Conservation (phyloP, 1,140 invertebrate genomes). For the Leptoteleia sp. region DNA sequence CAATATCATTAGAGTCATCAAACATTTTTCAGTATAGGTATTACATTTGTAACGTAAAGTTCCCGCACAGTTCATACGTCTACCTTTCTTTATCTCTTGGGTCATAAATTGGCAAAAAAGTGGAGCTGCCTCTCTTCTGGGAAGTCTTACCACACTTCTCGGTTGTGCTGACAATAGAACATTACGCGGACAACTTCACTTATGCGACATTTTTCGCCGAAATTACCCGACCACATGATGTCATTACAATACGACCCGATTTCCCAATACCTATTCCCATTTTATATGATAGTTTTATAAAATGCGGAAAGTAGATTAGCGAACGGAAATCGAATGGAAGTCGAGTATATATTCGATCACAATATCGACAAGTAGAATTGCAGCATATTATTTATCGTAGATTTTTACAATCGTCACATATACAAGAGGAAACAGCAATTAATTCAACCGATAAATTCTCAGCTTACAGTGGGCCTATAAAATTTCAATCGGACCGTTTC, state of each 20-base stretch:
- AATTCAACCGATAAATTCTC: too few species aligned
- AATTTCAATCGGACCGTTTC: too few species aligned
- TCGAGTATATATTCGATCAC: too few species aligned
- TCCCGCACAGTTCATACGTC: conserved; percentile 20
- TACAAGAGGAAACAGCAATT: too few species aligned
- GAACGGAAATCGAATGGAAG: neutral
- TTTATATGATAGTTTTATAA: neutral
- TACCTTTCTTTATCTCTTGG: conserved; percentile 42
- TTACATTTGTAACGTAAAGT: conserved; percentile 40
- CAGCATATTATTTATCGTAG: too few species aligned
- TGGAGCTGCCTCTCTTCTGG: conserved; percentile 22
- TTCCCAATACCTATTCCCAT: conserved; percentile 10
- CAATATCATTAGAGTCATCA: conserved; percentile 41
- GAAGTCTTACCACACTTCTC: conserved; percentile 19
- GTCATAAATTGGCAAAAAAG: conserved; percentile 45
- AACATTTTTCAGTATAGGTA: conserved; percentile 33
- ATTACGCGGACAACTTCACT: conserved; percentile 36
- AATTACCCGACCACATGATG: conserved; percentile 24
- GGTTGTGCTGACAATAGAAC: conserved; percentile 42
- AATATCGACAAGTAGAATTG: too few species aligned
- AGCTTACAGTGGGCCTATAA: too few species aligned
- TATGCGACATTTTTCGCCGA: conserved; percentile 25
- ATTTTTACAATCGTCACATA: too few species aligned
- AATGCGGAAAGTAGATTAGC: neutral
- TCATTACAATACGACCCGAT: conserved; percentile 17